Base-by-base conservation (phyloP, 2,888 invertebrate genomes). In the Acleris holmiana region DNA sequence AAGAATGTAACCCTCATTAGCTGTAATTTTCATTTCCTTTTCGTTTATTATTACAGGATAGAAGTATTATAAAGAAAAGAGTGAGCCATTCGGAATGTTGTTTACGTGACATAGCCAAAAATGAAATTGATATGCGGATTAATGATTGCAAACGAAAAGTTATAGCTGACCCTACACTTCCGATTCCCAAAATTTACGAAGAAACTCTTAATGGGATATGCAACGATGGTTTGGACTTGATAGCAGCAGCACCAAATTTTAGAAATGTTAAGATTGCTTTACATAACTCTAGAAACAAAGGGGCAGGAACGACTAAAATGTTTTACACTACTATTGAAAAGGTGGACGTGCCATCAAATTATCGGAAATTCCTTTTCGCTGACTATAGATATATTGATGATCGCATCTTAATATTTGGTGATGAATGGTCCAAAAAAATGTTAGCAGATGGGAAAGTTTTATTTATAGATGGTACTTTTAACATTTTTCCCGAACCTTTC, bases 211-310 rank as follows among this genome's bases (percentile, higher is more conserved):
- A 21, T 21, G 21, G 21, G 4, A 21, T 21, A 21, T 21, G 21
- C 21, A 21, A 21, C 21, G 21, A 21, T 21, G 21, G 21, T 21
- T 21, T 21, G 21, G 21, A 21, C 21, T 21, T 21, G 2, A 21
- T 21, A 21, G 21, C 21, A 21, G 21, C 4, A 21, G 2, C 4
- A 4, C 40, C 40, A 40, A 8, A 44, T n/a, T 55, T 55, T n/a
- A 21, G 44, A 44, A 53, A 23, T 55, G 44, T 55, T 8, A 55
- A 55, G n/a, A 44, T 44, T 21, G 55, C 23, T 21, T 15, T 55
- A 8, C 44, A 55, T n/a, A 44, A 55, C n/a, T 8, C 21, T n/a
- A 44, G 55, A 44, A 44, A 53, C 53, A 53, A 53, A 53, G 40
- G 15, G 35, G 53, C 53, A 41, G 53, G 53, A 53, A 41, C 53